Conservation (phyloP, 2,797 vertebrate genomes). For the Melanotaenia parkinsoni region DNA sequence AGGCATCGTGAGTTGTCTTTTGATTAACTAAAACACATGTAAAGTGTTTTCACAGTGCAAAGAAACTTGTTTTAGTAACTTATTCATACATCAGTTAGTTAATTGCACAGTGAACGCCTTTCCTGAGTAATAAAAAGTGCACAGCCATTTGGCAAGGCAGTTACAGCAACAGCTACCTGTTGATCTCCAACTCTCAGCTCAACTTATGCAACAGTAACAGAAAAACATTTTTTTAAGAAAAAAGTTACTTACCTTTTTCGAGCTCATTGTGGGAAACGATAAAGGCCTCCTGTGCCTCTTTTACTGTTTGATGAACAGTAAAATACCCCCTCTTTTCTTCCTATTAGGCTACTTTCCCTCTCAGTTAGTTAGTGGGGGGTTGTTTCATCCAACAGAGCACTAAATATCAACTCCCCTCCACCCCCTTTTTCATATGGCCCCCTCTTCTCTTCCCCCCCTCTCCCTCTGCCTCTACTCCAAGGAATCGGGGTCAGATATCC, state of each 20-base stretch:
- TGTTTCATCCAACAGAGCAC: conserved; percentile 80
- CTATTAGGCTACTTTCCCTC: conserved; percentile 75
- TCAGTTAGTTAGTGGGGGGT: conserved; percentile 80
- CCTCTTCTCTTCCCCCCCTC: conserved; percentile 24
- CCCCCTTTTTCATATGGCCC: conserved; percentile 76
- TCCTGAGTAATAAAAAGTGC: neutral
- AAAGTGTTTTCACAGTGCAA: neutral
- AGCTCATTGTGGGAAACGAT: conserved; percentile 74
- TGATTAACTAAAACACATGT: neutral
- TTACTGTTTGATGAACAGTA: conserved; percentile 65
- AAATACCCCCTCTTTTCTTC: conserved; percentile 71
- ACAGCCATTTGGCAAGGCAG: neutral
- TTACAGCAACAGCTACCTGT: conserved; percentile 53
- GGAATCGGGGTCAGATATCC: conserved; percentile 80
- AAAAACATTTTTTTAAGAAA: conserved; percentile 1
- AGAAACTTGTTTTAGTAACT: neutral
- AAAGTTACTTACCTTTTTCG: conserved; percentile 78
- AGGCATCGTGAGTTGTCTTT: neutral
- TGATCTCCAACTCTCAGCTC: conserved; percentile 43
- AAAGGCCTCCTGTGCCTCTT: conserved; percentile 70
- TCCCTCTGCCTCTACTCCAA: conserved; percentile 59
- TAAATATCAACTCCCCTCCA: conserved; percentile 80
- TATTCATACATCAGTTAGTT: neutral
- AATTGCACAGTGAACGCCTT: neutral
- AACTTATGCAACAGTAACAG: conserved; percentile 20